These are phyloP conservation scores for Cryptotis parvus DNA, from an alignment of 2,113 vertebrate species.

Conservation along the genomic window DNA sequence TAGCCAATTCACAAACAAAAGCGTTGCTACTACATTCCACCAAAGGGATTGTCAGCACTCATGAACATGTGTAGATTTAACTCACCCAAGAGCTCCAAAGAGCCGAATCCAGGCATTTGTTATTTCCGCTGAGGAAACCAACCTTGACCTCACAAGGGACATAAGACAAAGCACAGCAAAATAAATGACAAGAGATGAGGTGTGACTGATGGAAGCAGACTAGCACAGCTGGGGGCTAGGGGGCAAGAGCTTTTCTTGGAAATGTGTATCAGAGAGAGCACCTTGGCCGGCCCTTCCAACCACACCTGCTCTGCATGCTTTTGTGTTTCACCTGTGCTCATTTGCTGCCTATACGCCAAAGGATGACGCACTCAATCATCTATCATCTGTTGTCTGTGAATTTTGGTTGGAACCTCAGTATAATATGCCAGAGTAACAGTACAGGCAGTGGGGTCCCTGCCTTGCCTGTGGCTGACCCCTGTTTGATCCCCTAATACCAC, in stretches of 20 bases:
- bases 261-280: neutral
- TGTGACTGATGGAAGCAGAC: conserved; percentile 35
- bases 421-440: neutral
- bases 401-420: neutral
- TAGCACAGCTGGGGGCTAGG: neutral
- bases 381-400: neutral
- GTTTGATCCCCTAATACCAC: too few species aligned
- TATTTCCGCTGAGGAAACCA: conserved; percentile 54
- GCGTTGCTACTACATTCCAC: neutral
- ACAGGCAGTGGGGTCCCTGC: too few species aligned
- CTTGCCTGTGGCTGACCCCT: too few species aligned
- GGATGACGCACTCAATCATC: neutral
- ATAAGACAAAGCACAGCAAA: conserved; percentile 57
- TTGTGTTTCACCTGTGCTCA: neutral
- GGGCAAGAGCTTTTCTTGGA: neutral
- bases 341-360: neutral
- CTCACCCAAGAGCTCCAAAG: conserved; percentile 29
- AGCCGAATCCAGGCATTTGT: conserved; percentile 44
- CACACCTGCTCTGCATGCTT: neutral
- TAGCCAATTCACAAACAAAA: conserved; percentile 26
- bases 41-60: neutral
- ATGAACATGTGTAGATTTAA: conserved; percentile 59
- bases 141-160: conserved; percentile 24
- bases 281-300: neutral
- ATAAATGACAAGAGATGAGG: conserved; percentile 31